Percentiles rank a stretch among this genome's conserved stretches.
Conservation (phyloP, 2,113 vertebrate species). For the Phaethon lepturus region DNA sequence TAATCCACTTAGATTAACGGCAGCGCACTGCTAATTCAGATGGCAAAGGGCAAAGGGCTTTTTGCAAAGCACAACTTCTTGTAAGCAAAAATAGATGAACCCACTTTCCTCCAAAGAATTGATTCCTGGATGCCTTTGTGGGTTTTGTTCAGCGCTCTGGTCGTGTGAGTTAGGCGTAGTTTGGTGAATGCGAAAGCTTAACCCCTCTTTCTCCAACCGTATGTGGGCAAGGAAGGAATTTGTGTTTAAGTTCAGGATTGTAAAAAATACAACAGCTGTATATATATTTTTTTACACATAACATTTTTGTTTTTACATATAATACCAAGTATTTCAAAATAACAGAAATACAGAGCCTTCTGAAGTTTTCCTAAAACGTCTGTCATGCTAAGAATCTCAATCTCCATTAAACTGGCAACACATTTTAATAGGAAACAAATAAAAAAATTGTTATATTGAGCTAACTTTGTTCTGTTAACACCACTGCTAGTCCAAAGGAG, state of each 20-base stretch:
- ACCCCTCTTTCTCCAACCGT: not conserved
- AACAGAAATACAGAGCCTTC: not conserved
- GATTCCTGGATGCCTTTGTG: conserved; percentile 31
- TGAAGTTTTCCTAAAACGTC: not conserved
- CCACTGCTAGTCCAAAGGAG: not conserved
- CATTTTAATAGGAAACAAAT: not conserved
- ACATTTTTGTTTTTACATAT: not conserved
- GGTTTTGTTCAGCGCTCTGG: not conserved
- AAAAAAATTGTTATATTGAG: not conserved
- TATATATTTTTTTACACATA: not conserved
- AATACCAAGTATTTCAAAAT: not conserved
- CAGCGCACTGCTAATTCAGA: conserved; percentile 27
- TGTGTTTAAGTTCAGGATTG: not conserved
- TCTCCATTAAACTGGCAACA: not conserved
- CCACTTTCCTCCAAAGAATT: conserved; percentile 3
- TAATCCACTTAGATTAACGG: conserved; percentile 63
- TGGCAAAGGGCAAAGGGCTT: conserved; percentile 35
- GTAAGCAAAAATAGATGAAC: conserved; percentile 10
- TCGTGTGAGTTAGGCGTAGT: not conserved
- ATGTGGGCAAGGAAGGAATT: not conserved
- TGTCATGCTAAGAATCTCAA: not conserved
- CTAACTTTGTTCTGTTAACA: not conserved
- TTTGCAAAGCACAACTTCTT: conserved; percentile 11
- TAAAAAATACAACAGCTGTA: not conserved
- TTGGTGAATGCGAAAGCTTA: not conserved